Percentiles rank a stretch among this genome's conserved stretches.
Conservation (phyloP, 2,113 vertebrate genomes). For the Porphyrio hochstetteri region DNA sequence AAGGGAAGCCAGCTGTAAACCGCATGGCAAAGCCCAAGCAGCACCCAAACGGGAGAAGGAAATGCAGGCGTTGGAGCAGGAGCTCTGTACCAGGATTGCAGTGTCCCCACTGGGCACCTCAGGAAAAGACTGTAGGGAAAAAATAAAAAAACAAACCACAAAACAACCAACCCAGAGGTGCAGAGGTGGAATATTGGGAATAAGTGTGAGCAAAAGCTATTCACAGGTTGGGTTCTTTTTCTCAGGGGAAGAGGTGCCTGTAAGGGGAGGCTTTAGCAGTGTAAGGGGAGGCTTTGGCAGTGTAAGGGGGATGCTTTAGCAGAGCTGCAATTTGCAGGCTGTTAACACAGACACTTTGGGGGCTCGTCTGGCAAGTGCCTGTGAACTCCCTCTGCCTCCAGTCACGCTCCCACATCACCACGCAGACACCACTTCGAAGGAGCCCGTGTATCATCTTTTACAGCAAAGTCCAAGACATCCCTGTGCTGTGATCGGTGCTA, state of each 20-base stretch:
- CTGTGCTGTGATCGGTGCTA: background rate
- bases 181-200: background rate
- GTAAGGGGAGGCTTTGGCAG: background rate
- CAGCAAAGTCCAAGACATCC: background rate
- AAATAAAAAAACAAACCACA: background rate
- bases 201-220: background rate
- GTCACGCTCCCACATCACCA: background rate
- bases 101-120: background rate
- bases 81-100: background rate
- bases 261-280: background rate
- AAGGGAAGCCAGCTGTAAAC: background rate
- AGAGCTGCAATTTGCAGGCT: background rate
- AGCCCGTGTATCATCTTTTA: background rate
- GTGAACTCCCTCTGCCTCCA: background rate
- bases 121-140: background rate
- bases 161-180: background rate
- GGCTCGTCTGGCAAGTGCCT: background rate
- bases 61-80: fast-evolving
- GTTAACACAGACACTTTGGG: background rate
- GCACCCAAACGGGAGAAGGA: background rate
- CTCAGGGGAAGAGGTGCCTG: background rate
- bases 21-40: background rate
- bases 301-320: background rate
- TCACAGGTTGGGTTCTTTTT: background rate
- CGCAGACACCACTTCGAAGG: background rate